A percentile compares a stretch with the other conserved stretches of the same genome.
Conservation (phyloP, 64 coral and sea anemone species). For the Montipora efflorescens region DNA sequence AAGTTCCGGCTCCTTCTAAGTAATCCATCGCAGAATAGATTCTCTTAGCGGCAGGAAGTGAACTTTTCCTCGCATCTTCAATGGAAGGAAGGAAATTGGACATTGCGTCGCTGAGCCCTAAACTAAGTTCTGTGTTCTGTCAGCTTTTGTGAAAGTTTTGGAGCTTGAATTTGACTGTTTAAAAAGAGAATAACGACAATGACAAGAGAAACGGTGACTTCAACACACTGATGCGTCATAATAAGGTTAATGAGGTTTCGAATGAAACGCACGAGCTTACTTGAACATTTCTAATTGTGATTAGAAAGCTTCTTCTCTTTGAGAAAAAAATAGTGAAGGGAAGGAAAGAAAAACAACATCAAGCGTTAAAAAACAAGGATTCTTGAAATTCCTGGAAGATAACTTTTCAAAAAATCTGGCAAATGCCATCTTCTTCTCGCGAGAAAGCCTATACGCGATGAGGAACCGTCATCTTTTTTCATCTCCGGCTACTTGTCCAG, state of each 20-base stretch:
- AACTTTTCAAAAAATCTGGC: no score
- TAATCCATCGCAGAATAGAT: constrained; percentile 81
- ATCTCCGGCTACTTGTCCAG: no score
- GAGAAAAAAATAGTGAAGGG: no score
- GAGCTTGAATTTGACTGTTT: neutral
- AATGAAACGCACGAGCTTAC: constrained; percentile 5
- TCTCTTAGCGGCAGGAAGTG: constrained; percentile 68
- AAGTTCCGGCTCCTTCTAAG: constrained; percentile 38
- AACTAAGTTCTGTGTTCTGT: neutral
- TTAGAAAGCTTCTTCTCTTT: neutral
- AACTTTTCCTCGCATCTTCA: constrained; percentile 54
- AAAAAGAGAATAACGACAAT: neutral
- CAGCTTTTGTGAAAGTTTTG: neutral
- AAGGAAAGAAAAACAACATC: neutral
- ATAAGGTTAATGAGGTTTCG: neutral
- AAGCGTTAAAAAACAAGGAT: no score
- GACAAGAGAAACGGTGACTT: neutral
- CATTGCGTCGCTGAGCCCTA: constrained; percentile 13
- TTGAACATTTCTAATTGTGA: neutral
- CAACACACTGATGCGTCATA: constrained; percentile 36
- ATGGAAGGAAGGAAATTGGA: constrained; percentile 78
- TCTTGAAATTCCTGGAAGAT: no score
- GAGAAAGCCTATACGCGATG: no score
- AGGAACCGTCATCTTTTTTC: no score
- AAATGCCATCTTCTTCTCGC: no score